phyloP scores from a whole-genome alignment of 2,113 vertebrate genomes.

The Azemiops feae region DNA sequence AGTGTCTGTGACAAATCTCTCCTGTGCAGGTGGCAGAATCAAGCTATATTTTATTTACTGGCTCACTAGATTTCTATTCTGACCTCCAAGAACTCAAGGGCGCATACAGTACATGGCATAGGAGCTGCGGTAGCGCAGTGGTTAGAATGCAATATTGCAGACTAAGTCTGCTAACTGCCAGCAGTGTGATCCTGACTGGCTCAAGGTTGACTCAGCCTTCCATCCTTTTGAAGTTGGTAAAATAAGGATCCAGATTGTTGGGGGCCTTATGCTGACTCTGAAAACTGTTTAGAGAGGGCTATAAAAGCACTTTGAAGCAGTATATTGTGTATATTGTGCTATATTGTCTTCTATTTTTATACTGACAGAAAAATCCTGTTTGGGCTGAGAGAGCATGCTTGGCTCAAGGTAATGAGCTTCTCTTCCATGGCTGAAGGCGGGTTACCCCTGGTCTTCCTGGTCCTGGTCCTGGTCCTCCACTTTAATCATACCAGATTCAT shows the following conservation, averaged over 20 bases:
- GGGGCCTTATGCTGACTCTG: not conserved
- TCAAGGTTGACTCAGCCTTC: not conserved
- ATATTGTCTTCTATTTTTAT: not conserved
- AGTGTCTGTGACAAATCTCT: not conserved
- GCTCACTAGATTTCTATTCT: not conserved
- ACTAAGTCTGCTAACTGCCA: not conserved
- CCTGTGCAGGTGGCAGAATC: not conserved
- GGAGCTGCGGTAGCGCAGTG: accelerated
- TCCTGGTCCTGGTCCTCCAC: no score
- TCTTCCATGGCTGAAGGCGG: not conserved
- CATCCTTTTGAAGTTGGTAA: not conserved
- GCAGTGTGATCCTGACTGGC: not conserved
- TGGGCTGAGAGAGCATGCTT: not conserved
- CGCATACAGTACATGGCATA: not conserved
- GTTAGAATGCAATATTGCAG: not conserved
- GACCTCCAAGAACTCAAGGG: not conserved
- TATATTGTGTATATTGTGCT: no score
- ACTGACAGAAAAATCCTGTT: not conserved
- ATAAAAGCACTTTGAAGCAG: no score
- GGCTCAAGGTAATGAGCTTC: not conserved
- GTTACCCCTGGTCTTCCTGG: not conserved
- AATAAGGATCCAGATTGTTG: not conserved
- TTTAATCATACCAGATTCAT: not conserved
- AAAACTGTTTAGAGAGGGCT: not conserved
- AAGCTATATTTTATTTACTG: not conserved